Percentiles rank a stretch among this genome's conserved stretches.
Conservation (phyloP, 1,140 invertebrate genomes). For the Aphis craccivora region DNA sequence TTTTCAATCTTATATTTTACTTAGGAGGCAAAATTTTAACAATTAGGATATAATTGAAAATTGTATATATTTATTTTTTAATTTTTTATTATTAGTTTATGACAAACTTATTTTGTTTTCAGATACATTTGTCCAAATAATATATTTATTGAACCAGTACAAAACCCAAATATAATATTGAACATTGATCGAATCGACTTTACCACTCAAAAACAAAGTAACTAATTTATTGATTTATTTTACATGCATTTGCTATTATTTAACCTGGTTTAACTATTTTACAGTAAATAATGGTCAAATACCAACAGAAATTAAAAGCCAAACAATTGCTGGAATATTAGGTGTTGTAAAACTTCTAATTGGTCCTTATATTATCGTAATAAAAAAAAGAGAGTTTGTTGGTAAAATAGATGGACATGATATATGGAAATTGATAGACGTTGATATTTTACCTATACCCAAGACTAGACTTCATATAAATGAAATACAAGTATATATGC, state of each 20-base stretch:
- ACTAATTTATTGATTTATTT: not conserved
- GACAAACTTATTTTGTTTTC: constrained; percentile 6
- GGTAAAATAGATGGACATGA: constrained; percentile 86
- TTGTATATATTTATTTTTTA: not conserved
- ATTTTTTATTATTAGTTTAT: not conserved
- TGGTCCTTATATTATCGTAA: constrained; percentile 88
- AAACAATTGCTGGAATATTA: constrained; percentile 83
- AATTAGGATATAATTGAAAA: constrained; percentile 14
- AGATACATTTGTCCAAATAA: constrained; percentile 48
- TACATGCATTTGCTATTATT: not conserved
- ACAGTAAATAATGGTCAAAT: constrained; percentile 58
- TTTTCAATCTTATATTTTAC: not conserved
- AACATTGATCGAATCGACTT: constrained; percentile 51
- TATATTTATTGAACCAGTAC: constrained; percentile 48
- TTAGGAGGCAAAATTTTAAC: too few relatives aligned
- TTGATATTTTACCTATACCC: constrained; percentile 87
- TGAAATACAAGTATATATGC: constrained; percentile 73
- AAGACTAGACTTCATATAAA: constrained; percentile 85
- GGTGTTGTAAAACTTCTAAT: constrained; percentile 86
- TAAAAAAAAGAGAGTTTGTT: constrained; percentile 83
- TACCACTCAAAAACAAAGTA: constrained; percentile 45
- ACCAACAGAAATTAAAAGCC: not conserved
- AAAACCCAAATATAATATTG: constrained; percentile 38
- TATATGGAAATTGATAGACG: constrained; percentile 84
- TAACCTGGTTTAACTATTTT: not conserved